A percentile compares a stretch with the other conserved stretches of the same genome.
Evolutionary conservation across 2,888 invertebrate genomes (phyloP).

Genomic region (Tachina grossa): DNA sequence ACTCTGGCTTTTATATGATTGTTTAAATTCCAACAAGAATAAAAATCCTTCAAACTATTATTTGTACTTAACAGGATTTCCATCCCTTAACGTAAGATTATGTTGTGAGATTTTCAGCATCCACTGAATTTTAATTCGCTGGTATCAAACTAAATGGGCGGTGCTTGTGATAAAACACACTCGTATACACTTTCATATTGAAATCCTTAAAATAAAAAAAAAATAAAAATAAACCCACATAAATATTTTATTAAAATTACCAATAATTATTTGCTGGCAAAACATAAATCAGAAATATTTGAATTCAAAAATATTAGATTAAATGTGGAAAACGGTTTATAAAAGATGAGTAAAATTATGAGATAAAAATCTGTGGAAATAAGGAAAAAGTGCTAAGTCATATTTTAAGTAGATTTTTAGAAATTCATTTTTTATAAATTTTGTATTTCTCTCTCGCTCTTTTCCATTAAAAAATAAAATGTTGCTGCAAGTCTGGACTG

Average conservation of each 20-base stretch:
- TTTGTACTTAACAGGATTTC: conserved; percentile 14
- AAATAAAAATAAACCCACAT: conserved; percentile 35
- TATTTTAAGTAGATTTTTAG: too few species aligned
- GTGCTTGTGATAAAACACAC: conserved; percentile 26
- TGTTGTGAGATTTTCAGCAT: conserved; percentile 9
- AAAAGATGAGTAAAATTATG: too few species aligned
- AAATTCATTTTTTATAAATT: too few species aligned
- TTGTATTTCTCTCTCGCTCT: too few species aligned
- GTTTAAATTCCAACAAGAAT: conserved; percentile 57
- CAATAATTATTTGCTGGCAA: too few species aligned
- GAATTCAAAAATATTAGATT: too few species aligned
- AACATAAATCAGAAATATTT: too few species aligned
- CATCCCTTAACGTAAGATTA: conserved; percentile 39
- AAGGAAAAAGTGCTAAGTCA: too few species aligned
- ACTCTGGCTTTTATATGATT: conserved; percentile 75
- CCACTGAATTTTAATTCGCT: conserved; percentile 52
- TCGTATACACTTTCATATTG: not conserved
- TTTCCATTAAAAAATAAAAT: too few species aligned
- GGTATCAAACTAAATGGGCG: conserved; percentile 51
- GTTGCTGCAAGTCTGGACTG: too few species aligned
- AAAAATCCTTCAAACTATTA: conserved; percentile 28
- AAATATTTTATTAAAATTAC: not conserved
- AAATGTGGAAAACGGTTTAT: too few species aligned
- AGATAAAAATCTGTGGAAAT: too few species aligned
- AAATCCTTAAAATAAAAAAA: not conserved